phyloP scores from a whole-genome alignment of 2,797 vertebrate genomes.

The Sebastes miniatus region DNA sequence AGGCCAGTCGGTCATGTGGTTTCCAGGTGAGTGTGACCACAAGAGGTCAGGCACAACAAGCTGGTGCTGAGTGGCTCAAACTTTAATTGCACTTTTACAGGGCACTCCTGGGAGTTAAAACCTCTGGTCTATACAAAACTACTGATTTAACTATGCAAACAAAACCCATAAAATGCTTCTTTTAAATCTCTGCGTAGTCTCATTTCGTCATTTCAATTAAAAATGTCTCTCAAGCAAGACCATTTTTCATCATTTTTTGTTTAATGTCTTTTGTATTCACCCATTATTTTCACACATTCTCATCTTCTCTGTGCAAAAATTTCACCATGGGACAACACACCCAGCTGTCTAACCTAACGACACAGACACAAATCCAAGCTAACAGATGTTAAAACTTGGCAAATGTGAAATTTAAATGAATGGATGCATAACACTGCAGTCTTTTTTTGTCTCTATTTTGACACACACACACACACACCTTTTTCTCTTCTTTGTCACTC shows the following conservation, averaged over 20 bases:
- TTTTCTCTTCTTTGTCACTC: background rate
- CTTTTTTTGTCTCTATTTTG: background rate
- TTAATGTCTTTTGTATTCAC: background rate
- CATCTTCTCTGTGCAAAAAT: background rate
- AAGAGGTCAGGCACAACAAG: conserved; percentile 53
- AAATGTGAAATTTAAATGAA: background rate
- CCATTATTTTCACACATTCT: background rate
- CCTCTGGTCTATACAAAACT: background rate
- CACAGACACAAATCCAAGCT: conserved; percentile 5
- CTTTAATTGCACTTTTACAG: background rate
- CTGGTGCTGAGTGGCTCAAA: background rate
- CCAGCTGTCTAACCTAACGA: background rate
- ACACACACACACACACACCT: background rate
- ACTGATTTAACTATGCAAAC: background rate
- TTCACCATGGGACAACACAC: background rate
- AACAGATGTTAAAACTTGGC: background rate
- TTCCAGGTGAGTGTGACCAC: conserved; percentile 43
- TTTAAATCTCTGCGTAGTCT: background rate
- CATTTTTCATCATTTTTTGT: background rate
- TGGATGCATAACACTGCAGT: background rate
- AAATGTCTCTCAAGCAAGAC: background rate
- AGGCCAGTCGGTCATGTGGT: background rate
- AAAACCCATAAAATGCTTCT: background rate
- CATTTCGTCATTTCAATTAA: background rate
- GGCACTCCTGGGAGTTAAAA: background rate